Evolutionary conservation across 2,797 vertebrate species (phyloP).

Genomic region (Trachurus trachurus): DNA sequence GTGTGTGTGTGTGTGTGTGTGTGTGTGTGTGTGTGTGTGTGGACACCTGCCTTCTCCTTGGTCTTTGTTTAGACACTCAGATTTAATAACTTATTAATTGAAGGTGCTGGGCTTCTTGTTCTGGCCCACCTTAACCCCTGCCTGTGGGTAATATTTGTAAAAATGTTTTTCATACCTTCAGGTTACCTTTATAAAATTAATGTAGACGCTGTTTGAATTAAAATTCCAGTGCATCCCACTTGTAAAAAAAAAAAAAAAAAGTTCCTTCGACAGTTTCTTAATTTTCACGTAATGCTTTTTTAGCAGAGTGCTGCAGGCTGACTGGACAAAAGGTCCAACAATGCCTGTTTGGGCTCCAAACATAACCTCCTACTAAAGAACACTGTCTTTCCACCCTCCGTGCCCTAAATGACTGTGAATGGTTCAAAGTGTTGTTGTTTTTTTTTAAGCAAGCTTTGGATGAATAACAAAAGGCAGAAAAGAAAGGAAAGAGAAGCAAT

Average conservation of each 20-base stretch:
- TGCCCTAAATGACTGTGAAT: conserved; percentile 59
- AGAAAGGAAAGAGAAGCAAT: conserved; percentile 72
- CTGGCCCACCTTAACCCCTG: too few relatives aligned
- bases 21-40: too few relatives aligned
- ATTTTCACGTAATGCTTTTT: conserved; percentile 25
- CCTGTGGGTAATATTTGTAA: conserved; percentile 3
- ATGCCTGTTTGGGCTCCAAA: conserved; percentile 21
- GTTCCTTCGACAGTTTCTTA: conserved; percentile 2
- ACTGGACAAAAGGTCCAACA: conserved; percentile 37
- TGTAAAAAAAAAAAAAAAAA: neutral
- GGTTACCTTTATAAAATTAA: conserved; percentile 6
- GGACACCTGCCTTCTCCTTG: too few relatives aligned
- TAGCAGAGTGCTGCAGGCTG: conserved; percentile 9
- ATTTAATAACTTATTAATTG: too few relatives aligned
- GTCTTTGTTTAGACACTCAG: too few relatives aligned
- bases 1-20: too few relatives aligned
- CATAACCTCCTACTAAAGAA: conserved; percentile 30
- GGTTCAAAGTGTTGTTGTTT: conserved; percentile 43
- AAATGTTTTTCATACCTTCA: conserved; percentile 1
- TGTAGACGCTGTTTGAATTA: conserved; percentile 11
- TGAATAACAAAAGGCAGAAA: conserved; percentile 62
- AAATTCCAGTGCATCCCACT: conserved; percentile 2
- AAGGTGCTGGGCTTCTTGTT: too few relatives aligned
- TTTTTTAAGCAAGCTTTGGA: conserved; percentile 52
- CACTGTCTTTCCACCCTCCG: conserved; percentile 37